Conservation (phyloP, 1,140 invertebrate genomes). For the Marisa cornuarietis region DNA sequence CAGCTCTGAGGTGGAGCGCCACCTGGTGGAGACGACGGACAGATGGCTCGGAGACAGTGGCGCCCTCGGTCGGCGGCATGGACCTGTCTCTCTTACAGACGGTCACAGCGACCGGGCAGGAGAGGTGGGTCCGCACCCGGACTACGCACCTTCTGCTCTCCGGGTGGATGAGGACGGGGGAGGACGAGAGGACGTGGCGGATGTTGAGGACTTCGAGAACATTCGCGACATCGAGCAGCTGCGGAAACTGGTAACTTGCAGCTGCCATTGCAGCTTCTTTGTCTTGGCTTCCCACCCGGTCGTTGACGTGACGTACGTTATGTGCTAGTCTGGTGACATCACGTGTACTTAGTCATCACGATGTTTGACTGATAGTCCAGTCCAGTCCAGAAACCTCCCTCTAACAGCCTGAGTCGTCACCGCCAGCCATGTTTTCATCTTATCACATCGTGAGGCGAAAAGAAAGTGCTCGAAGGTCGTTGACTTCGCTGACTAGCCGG, state of each 20-base stretch:
- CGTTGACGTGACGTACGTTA: neutral
- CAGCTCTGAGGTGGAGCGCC: neutral
- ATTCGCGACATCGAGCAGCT: slow-evolving; percentile 17
- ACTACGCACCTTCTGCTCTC: neutral
- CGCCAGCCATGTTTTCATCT: too few relatives aligned
- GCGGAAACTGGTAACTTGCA: neutral
- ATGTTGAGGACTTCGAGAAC: neutral
- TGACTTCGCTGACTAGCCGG: too few relatives aligned
- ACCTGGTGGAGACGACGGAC: neutral
- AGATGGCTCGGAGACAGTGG: neutral
- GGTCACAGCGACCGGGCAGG: neutral
- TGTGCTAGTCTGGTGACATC: neutral
- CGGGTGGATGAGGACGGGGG: neutral
- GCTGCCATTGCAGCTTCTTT: neutral
- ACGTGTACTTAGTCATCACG: too few relatives aligned
- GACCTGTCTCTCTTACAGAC: neutral
- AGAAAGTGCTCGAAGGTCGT: too few relatives aligned
- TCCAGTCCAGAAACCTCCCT: too few relatives aligned
- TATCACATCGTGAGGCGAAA: too few relatives aligned
- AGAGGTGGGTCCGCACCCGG: neutral
- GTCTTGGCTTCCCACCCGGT: too few relatives aligned
- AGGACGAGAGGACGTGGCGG: neutral
- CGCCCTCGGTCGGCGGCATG: neutral
- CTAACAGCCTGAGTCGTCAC: too few relatives aligned
- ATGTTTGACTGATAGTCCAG: too few relatives aligned